phyloP scores from a whole-genome alignment of 1,140 invertebrate species.

The Phocides pigmalion region DNA sequence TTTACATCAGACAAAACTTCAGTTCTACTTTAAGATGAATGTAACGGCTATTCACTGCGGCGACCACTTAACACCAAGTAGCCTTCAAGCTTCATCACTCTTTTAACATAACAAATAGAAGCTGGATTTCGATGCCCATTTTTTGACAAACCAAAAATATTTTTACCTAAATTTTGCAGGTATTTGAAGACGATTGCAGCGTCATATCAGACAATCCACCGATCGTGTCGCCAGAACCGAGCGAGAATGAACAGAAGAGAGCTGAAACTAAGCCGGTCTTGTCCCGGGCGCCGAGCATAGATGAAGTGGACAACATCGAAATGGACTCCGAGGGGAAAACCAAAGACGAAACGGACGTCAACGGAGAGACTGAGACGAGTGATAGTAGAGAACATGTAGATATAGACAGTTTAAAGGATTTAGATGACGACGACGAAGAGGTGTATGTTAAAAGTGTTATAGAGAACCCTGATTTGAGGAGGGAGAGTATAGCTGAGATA shows the following conservation, averaged over 20 bases:
- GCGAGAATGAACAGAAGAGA: slow-evolving; percentile 74
- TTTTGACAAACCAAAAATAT: too few species aligned
- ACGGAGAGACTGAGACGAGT: slow-evolving; percentile 72
- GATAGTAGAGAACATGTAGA: slow-evolving; percentile 63
- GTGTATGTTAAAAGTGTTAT: slow-evolving; percentile 71
- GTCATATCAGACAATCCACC: slow-evolving; percentile 83
- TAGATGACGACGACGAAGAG: slow-evolving; percentile 65
- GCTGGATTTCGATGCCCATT: too few species aligned
- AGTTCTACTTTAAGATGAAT: too few species aligned
- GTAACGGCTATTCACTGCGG: slow-evolving; percentile 35
- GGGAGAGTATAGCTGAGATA: slow-evolving; percentile 78
- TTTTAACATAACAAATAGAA: too few species aligned
- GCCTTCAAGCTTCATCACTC: too few species aligned
- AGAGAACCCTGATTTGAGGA: slow-evolving; percentile 74
- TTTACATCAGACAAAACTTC: too few species aligned
- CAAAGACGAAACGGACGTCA: slow-evolving; percentile 59
- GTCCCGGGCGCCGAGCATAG: slow-evolving; percentile 73
- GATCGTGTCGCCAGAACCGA: slow-evolving; percentile 77
- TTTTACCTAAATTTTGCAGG: slow-evolving; percentile 57
- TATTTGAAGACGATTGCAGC: slow-evolving; percentile 85
- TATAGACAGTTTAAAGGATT: slow-evolving; percentile 65
- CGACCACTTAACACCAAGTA: too few species aligned
- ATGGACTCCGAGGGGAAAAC: slow-evolving; percentile 71
- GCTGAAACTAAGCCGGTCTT: slow-evolving; percentile 67
- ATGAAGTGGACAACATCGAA: slow-evolving; percentile 80